phyloP scores from a whole-genome alignment of 2,797 vertebrate species.

The Dromococcyx pavoninus region DNA sequence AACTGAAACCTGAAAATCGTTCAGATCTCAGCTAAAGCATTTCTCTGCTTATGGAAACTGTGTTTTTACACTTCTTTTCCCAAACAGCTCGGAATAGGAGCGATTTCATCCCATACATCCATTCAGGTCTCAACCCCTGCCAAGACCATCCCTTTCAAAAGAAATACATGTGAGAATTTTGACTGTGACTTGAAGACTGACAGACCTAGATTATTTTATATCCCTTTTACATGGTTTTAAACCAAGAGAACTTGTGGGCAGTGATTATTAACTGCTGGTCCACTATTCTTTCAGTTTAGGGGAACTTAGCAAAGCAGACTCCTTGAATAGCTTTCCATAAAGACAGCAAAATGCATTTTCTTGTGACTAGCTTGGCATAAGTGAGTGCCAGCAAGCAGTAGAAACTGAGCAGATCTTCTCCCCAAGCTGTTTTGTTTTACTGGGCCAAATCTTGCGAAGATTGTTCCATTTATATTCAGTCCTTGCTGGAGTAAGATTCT shows the following conservation, averaged over 20 bases:
- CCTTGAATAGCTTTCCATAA: background rate
- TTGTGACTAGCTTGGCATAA: background rate
- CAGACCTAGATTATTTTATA: background rate
- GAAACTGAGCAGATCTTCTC: background rate
- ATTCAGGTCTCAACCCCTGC: background rate
- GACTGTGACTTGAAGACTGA: background rate
- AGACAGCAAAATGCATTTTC: background rate
- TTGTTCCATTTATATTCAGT: conserved; percentile 3
- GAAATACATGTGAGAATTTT: background rate
- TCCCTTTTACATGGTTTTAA: background rate
- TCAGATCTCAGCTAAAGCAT: background rate
- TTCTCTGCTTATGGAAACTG: background rate
- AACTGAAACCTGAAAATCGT: background rate
- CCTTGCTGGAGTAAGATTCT: background rate
- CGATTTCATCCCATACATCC: background rate
- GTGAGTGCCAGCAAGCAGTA: background rate
- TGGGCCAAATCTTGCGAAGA: conserved; percentile 8
- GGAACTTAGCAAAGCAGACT: background rate
- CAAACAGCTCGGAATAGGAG: background rate
- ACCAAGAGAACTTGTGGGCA: background rate
- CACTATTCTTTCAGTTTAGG: background rate
- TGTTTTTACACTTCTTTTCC: background rate
- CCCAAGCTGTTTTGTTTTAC: background rate
- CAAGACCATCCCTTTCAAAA: background rate
- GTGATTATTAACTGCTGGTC: background rate